Evolutionary conservation across 2,113 vertebrate genomes (phyloP), one percentile per base, ranked within the genome.

Genomic region (Paralichthys olivaceus): DNA sequence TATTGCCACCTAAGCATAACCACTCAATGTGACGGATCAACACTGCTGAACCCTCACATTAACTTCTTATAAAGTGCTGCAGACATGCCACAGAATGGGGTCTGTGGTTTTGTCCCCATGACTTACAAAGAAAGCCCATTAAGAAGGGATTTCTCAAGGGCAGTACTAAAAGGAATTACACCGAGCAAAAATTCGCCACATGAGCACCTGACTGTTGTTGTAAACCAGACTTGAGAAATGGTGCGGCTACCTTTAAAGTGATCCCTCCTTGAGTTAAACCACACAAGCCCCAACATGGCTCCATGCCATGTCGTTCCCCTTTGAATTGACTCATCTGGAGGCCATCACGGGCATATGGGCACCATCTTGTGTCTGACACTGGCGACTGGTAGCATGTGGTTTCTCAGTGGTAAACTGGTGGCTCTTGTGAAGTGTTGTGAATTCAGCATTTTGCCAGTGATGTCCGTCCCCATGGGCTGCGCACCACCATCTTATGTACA

Each of bases 311-410:
- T 6, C n/a, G 3, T 20, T 77, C 58, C 47, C 53, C 23, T 37
- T 60, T 7, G 20, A 54, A 63, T 75, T 25, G 17, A 70, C 51
- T 85, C 71, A 82, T 88, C 80, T 87, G 82, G 75, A 85, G 71
- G 65, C 58, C 76, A 77, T 89, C 72, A 45, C 15, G n/a, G 76
- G 73, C 84, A 87, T 84, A 84, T 84, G 90, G 83, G 71, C 76
- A 67, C 79, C 81, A 89, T 85, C 80, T 87, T 89, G 83, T 71
- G 58, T 75, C 37, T 72, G 79, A 78, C 59, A 45, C 71, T 60
- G 80, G 77, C 17, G 51, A 76, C 72, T 69, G 77, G 63, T 65
- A 73, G 51, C 13, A 19, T 70, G 79, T 72, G 70, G 61, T 75
- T 83, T 72, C 19, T 0, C 45, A 17, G 3, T 34, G 9, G 37